phyloP scores from a whole-genome alignment of 2,113 vertebrate genomes.

The Sula dactylatra region DNA sequence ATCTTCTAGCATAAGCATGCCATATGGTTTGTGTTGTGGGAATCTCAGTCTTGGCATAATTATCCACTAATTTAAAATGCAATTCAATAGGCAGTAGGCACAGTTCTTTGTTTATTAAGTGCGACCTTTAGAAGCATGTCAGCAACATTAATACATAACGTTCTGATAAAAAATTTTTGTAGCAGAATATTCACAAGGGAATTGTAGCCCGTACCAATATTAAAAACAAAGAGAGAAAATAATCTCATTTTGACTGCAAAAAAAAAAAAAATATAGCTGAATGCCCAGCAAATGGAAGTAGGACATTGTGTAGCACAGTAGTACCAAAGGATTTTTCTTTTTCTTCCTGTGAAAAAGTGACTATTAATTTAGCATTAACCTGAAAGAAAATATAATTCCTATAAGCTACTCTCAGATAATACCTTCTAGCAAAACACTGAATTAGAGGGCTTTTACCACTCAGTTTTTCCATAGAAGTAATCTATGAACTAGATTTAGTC shows the following conservation, averaged over 20 bases:
- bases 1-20: background rate
- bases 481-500: background rate
- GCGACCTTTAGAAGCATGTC: background rate
- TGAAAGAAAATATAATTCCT: background rate
- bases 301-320: background rate
- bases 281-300: background rate
- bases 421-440: background rate
- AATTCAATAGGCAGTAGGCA: background rate
- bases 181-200: background rate
- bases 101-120: background rate
- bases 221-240: background rate
- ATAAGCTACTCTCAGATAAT: background rate
- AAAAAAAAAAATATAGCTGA: background rate
- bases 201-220: background rate
- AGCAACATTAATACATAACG: background rate
- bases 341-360: background rate
- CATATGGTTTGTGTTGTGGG: background rate
- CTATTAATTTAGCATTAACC: background rate
- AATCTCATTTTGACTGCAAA: background rate
- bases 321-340: background rate
- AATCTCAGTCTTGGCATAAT: background rate
- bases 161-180: background rate
- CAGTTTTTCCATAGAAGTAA: background rate
- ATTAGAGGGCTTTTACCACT: background rate
- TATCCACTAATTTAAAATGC: background rate